A percentile compares a stretch with the other conserved stretches of the same genome.
These are phyloP conservation scores for Tenthredo livida DNA, from an alignment of 2,888 invertebrate species.

Conservation along the genomic window DNA sequence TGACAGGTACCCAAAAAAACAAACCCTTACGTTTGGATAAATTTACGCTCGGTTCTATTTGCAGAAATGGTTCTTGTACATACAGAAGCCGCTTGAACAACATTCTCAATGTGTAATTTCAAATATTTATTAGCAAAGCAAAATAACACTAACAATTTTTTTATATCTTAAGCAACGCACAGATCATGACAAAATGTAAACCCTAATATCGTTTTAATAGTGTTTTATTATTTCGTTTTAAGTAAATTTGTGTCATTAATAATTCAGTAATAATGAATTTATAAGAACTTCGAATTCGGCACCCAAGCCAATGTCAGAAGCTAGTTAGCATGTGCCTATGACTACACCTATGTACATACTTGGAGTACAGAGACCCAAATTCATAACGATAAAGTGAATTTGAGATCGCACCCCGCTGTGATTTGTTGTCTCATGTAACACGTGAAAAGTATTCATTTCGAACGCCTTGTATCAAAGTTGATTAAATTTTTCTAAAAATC, in stretches of 20 bases:
- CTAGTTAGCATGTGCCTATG: slow-evolving; percentile 51
- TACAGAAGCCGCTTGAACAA: neutral
- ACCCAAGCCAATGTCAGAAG: slow-evolving; percentile 56
- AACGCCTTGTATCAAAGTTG: slow-evolving; percentile 19
- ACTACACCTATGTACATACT: slow-evolving; percentile 20
- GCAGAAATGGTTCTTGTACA: neutral
- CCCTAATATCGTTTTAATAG: neutral
- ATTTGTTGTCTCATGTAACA: slow-evolving; percentile 22
- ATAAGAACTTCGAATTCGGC: slow-evolving; percentile 53
- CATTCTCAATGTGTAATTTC: slow-evolving; percentile 15
- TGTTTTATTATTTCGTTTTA: slow-evolving; percentile 2
- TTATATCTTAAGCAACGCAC: slow-evolving; percentile 16
- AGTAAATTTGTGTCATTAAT: neutral
- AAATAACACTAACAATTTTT: neutral
- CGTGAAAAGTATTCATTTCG: slow-evolving; percentile 5
- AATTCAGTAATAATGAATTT: slow-evolving; percentile 9
- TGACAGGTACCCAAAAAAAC: neutral
- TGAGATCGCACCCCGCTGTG: slow-evolving; percentile 20
- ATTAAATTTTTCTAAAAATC: neutral
- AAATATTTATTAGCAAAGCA: slow-evolving; percentile 13
- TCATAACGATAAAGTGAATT: neutral
- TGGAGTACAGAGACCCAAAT: slow-evolving; percentile 12
- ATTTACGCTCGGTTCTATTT: neutral
- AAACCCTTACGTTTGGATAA: neutral
- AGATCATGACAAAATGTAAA: slow-evolving; percentile 26